Conservation (phyloP, 2,888 invertebrate species). For the Melieria omissa region DNA sequence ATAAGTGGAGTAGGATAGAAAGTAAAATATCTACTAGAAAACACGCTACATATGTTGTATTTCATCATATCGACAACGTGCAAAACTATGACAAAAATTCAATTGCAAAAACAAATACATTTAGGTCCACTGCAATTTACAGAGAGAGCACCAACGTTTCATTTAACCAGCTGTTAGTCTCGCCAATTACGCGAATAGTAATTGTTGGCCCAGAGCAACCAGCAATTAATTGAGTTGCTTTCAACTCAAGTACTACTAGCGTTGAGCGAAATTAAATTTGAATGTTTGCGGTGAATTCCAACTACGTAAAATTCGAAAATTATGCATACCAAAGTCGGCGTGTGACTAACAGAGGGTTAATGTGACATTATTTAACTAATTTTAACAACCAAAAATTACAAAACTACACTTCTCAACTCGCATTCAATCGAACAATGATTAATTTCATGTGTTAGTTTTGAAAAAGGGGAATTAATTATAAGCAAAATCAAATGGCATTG, state of each 20-base stretch:
- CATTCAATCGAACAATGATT: conserved; percentile 21
- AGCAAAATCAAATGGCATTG: conserved; percentile 28
- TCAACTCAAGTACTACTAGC: no score
- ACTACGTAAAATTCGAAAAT: no score
- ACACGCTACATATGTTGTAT: no score
- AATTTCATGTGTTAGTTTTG: conserved; percentile 9
- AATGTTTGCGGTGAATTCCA: no score
- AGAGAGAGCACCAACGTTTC: not conserved
- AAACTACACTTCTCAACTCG: conserved; percentile 29
- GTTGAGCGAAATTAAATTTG: no score
- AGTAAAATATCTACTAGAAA: not conserved
- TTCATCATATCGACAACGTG: no score
- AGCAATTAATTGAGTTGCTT: no score
- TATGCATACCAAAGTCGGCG: no score
- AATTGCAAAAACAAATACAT: conserved; percentile 11
- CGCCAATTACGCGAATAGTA: no score
- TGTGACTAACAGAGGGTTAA: no score
- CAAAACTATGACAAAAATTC: not conserved
- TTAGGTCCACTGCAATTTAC: conserved; percentile 34
- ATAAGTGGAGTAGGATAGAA: not conserved
- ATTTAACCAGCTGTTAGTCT: not conserved
- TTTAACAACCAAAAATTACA: not conserved
- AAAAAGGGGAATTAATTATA: not conserved
- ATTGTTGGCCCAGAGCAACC: no score
- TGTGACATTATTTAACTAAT: no score